A percentile compares a stretch with the other conserved stretches of the same genome.
phyloP scores from a whole-genome alignment of 2,888 invertebrate species.

The Hoplodrina blanda region DNA sequence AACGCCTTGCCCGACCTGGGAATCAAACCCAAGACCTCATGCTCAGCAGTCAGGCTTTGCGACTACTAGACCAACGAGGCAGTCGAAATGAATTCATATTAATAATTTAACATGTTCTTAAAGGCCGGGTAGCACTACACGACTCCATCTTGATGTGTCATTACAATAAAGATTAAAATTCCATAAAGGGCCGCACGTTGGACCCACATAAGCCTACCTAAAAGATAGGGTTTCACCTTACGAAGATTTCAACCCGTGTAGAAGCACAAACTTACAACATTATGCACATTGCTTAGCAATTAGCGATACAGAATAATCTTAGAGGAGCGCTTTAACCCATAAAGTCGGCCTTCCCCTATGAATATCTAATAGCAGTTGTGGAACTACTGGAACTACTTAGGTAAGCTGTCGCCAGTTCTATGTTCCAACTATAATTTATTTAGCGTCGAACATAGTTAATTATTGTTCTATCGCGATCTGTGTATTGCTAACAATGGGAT shows the following conservation, averaged over 20 bases:
- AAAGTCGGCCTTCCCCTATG: constrained; percentile 66
- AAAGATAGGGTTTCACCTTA: constrained; percentile 17
- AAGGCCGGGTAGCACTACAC: constrained; percentile 2
- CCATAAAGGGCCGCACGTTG: neutral
- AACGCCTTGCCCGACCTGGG: too few relatives aligned
- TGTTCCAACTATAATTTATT: constrained; percentile 67
- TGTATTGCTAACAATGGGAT: constrained; percentile 27
- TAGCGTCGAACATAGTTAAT: constrained; percentile 64
- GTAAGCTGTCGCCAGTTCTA: constrained; percentile 64
- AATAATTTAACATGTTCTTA: neutral
- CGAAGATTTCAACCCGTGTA: constrained; percentile 12
- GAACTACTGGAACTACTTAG: constrained; percentile 66
- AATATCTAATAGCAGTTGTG: constrained; percentile 68
- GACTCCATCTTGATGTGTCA: constrained; percentile 13
- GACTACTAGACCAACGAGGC: too few relatives aligned
- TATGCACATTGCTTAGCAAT: constrained; percentile 49
- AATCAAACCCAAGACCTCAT: too few relatives aligned
- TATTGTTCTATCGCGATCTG: constrained; percentile 51
- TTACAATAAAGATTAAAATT: constrained; percentile 20
- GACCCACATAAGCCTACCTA: constrained; percentile 26
- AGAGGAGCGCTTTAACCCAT: constrained; percentile 54
- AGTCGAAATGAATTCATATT: constrained; percentile 4
- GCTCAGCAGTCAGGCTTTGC: too few relatives aligned
- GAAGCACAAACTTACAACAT: constrained; percentile 42
- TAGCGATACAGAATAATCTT: constrained; percentile 59